phyloP scores from a whole-genome alignment of 2,113 vertebrate species.

The Percina caprodes region DNA sequence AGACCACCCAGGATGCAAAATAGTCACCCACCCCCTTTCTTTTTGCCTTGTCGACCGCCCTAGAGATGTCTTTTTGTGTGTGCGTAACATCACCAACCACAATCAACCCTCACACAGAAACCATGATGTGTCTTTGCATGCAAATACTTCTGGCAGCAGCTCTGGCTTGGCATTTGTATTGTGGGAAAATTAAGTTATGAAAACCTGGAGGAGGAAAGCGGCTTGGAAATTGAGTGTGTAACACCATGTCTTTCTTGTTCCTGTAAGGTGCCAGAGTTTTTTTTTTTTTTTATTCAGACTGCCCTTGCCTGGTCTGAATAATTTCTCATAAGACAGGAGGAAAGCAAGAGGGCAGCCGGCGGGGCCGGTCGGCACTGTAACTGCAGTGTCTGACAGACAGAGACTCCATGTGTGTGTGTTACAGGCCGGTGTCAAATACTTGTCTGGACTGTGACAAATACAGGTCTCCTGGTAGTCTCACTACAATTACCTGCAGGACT shows the following conservation, averaged over 20 bases:
- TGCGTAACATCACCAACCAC: constrained; percentile 80
- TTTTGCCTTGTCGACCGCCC: constrained; percentile 79
- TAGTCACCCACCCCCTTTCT: constrained; percentile 81
- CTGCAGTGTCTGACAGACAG: constrained; percentile 74
- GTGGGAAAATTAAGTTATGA: constrained; percentile 74
- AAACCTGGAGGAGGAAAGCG: constrained; percentile 50
- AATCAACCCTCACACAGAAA: constrained; percentile 73
- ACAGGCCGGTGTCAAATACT: constrained; percentile 83
- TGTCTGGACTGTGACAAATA: constrained; percentile 82
- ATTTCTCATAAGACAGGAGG: constrained; percentile 65
- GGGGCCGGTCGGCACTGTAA: constrained; percentile 61
- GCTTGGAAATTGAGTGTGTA: constrained; percentile 35
- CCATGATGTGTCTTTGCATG: constrained; percentile 77
- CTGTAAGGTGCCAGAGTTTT: constrained; percentile 60
- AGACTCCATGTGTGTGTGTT: constrained; percentile 70
- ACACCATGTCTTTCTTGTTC: constrained; percentile 52
- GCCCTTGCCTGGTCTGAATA: constrained; percentile 63
- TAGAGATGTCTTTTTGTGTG: constrained; percentile 83
- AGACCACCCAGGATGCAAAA: constrained; percentile 90
- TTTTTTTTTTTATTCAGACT: constrained; percentile 31
- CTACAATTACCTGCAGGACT: constrained; percentile 67
- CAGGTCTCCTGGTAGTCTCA: constrained; percentile 65
- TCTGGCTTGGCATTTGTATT: constrained; percentile 65
- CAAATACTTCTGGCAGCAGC: constrained; percentile 75
- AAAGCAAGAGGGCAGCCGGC: constrained; percentile 66